Percentiles rank a stretch among this genome's conserved stretches.
These are phyloP conservation scores for Semotilus atromaculatus DNA, from an alignment of 2,797 vertebrate species.

Conservation along the genomic window DNA sequence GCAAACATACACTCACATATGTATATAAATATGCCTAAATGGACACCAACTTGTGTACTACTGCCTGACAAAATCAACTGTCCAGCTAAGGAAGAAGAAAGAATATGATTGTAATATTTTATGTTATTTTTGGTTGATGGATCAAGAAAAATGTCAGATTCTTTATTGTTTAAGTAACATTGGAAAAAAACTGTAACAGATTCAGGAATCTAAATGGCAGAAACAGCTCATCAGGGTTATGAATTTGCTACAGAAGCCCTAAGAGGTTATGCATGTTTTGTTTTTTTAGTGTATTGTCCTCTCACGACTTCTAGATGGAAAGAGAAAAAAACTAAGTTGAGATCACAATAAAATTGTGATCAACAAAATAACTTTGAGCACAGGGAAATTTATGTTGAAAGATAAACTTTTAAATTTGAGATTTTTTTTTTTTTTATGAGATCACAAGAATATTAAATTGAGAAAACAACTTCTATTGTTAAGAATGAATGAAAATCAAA, in stretches of 20 bases:
- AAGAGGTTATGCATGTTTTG: background rate
- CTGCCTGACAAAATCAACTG: background rate
- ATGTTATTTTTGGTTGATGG: background rate
- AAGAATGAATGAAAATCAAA: background rate
- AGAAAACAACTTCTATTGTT: background rate
- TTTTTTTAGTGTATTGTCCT: background rate
- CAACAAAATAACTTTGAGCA: background rate
- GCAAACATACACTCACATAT: conserved; percentile 26
- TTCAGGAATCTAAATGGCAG: background rate
- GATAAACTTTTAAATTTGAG: background rate
- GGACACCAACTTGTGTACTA: background rate
- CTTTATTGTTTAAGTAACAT: background rate
- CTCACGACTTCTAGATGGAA: background rate
- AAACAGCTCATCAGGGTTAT: background rate
- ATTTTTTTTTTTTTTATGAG: background rate
- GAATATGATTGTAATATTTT: background rate
- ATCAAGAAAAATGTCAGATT: background rate
- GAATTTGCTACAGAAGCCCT: background rate
- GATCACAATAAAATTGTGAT: background rate
- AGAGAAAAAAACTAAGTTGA: too few relatives aligned
- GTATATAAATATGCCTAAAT: conserved; percentile 1
- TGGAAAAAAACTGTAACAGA: background rate
- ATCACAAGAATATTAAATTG: background rate
- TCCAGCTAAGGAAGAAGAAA: background rate
- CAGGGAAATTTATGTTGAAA: background rate